A percentile compares a stretch with the other conserved stretches of the same genome.
phyloP scores from a whole-genome alignment of 2,888 invertebrate species.

The Gastrophysa polygoni region DNA sequence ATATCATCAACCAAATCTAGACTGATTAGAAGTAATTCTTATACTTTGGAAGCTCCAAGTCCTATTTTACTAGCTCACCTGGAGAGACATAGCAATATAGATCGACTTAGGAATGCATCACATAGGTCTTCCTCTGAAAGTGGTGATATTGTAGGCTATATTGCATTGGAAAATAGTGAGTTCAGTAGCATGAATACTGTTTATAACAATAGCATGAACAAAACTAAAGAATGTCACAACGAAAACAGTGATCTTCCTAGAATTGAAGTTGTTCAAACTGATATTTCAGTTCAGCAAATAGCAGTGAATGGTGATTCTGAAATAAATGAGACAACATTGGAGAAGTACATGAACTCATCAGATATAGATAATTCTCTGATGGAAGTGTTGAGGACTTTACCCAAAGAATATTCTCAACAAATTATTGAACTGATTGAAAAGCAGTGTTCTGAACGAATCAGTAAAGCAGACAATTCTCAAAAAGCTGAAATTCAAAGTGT shows the following conservation, averaged over 20 bases:
- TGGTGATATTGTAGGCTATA: conserved; percentile 31
- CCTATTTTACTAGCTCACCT: conserved; percentile 73
- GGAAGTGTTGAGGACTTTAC: conserved; percentile 43
- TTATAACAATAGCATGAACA: conserved; percentile 22
- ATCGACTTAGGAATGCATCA: too few species aligned
- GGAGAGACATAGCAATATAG: conserved; percentile 52
- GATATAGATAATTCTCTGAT: conserved; percentile 40
- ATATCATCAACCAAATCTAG: conserved; percentile 53
- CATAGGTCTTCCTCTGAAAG: conserved; percentile 36
- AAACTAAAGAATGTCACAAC: background rate
- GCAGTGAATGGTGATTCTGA: conserved; percentile 36
- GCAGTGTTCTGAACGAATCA: conserved; percentile 21
- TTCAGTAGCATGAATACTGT: conserved; percentile 39
- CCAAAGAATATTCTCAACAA: conserved; percentile 47
- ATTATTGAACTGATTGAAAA: conserved; percentile 48
- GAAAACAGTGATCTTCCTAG: conserved; percentile 33
- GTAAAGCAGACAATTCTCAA: conserved; percentile 12
- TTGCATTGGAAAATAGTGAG: conserved; percentile 35
- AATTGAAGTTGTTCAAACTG: conserved; percentile 48
- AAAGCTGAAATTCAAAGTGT: too few species aligned
- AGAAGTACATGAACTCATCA: conserved; percentile 29
- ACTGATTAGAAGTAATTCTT: conserved; percentile 76
- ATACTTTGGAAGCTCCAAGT: conserved; percentile 78
- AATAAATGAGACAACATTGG: conserved; percentile 18
- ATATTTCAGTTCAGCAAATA: conserved; percentile 47